These are phyloP conservation scores for Oriolus oriolus DNA, from an alignment of 2,113 vertebrate genomes.

Conservation along the genomic window DNA sequence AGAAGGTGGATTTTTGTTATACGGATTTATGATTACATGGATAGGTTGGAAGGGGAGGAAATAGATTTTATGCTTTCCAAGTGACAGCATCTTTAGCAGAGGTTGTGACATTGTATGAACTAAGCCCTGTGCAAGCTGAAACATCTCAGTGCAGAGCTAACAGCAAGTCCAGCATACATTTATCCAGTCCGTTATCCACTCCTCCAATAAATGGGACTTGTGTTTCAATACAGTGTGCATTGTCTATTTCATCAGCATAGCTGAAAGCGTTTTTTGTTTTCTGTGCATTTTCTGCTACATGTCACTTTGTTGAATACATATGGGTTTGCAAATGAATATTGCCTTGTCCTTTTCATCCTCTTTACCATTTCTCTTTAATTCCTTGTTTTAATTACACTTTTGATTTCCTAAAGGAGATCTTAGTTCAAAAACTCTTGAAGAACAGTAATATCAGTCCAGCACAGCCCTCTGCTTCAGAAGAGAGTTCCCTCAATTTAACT, in stretches of 20 bases:
- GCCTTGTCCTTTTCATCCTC: background rate
- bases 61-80: background rate
- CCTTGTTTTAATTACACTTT: background rate
- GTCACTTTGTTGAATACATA: fast-evolving
- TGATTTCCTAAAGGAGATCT: background rate
- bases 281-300: background rate
- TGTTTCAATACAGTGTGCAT: background rate
- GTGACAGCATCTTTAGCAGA: background rate
- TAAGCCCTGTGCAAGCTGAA: background rate
- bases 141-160: background rate
- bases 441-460: background rate
- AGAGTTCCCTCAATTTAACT: background rate
- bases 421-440: background rate
- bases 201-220: background rate
- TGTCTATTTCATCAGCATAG: background rate
- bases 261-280: background rate
- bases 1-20: background rate
- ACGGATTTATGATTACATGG: background rate
- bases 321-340: background rate
- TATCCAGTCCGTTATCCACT: fast-evolving
- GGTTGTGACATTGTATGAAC: background rate
- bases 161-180: background rate
- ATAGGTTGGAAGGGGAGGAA: background rate
- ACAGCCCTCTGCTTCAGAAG: background rate
- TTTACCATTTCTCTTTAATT: background rate